Evolutionary conservation across 2,113 vertebrate species (phyloP).

Genomic region (Heteronetta atricapilla): DNA sequence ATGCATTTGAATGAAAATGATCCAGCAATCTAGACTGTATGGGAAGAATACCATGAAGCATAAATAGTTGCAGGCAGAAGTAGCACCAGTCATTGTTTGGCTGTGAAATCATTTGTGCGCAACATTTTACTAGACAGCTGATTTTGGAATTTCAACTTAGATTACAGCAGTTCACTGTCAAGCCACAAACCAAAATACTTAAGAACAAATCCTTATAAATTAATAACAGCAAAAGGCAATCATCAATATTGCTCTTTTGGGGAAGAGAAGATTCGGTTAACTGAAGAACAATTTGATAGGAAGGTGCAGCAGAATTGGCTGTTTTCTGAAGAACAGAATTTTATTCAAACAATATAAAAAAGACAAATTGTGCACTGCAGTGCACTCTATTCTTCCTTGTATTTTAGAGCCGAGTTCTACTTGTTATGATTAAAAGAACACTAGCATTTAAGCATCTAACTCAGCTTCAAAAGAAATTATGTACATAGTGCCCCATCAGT

Average conservation of each 20-base stretch:
- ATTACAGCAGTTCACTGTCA: background rate
- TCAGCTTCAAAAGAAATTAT: accelerated
- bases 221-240: conserved; percentile 39
- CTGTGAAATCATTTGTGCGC: background rate
- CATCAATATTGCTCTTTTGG: background rate
- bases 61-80: background rate
- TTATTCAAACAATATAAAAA: background rate
- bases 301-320: background rate
- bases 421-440: background rate
- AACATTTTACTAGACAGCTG: background rate
- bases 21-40: background rate
- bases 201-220: conserved; percentile 12
- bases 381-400: background rate
- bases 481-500: background rate
- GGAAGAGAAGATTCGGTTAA: background rate
- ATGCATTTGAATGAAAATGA: background rate
- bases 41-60: background rate
- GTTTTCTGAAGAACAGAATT: background rate
- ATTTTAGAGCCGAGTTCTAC: background rate
- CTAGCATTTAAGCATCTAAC: background rate
- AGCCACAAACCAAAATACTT: conserved; percentile 14
- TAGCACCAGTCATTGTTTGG: background rate
- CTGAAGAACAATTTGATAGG: background rate
- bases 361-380: background rate
- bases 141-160: background rate